Conservation (phyloP, 1,140 invertebrate genomes). For the Neodiprion fabricii region DNA sequence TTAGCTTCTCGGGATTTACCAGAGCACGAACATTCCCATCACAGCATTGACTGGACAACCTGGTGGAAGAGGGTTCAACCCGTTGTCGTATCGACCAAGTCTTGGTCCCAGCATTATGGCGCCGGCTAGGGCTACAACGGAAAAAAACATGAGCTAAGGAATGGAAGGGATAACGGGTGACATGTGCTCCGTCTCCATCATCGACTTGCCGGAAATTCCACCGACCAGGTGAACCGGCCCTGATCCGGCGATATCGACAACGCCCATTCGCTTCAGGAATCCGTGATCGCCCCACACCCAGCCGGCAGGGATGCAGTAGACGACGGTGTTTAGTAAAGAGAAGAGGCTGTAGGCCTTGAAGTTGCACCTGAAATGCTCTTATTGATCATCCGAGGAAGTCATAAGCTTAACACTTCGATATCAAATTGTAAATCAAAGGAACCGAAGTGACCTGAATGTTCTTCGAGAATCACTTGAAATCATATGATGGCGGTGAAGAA, state of each 20-base stretch:
- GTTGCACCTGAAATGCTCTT: slow-evolving; percentile 71
- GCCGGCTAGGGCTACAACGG: slow-evolving; percentile 77
- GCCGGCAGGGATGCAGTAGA: slow-evolving; percentile 94
- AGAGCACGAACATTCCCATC: slow-evolving; percentile 91
- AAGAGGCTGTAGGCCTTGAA: slow-evolving; percentile 92
- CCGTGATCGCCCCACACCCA: slow-evolving; percentile 90
- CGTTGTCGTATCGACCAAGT: slow-evolving; percentile 83
- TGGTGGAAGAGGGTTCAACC: slow-evolving; percentile 76
- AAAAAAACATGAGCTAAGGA: slow-evolving; percentile 19
- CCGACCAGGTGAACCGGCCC: slow-evolving; percentile 92
- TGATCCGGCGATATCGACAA: slow-evolving; percentile 90
- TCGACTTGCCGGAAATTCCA: slow-evolving; percentile 51
- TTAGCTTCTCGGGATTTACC: slow-evolving; percentile 58
- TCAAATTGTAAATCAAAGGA: too few species aligned
- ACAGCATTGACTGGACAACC: slow-evolving; percentile 91
- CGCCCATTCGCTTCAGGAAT: slow-evolving; percentile 81
- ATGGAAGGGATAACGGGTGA: too few species aligned
- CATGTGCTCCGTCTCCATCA: background rate
- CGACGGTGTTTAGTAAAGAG: slow-evolving; percentile 86
- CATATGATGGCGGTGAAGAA: too few species aligned
- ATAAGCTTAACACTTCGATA: too few species aligned
- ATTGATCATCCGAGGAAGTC: too few species aligned
- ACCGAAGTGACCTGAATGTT: too few species aligned
- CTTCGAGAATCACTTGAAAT: too few species aligned
- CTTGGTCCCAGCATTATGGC: slow-evolving; percentile 90